Base-by-base conservation (phyloP, 1,140 invertebrate genomes). In the Drosophila fuyamai region DNA sequence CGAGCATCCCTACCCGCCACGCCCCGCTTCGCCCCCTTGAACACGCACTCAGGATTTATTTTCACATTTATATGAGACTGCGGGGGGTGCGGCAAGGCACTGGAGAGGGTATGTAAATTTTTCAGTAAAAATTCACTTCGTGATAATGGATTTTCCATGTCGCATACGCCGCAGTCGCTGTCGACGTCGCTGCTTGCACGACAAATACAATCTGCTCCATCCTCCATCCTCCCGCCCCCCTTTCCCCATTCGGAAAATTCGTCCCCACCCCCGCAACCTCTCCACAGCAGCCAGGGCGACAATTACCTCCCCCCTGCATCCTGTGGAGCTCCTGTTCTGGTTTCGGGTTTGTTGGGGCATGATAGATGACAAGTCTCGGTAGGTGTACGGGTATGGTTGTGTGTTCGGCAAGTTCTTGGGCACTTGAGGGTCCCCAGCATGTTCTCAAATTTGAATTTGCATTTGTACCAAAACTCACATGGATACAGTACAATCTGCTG, bases 141-240 rank as follows among this genome's bases (percentile, higher is more conserved):
- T 88, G 83, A 88, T 88, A 88, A 88, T 88, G 83, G 83, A 88
- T 88, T 88, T 88, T 88, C 83, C 83, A 88, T 88, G 83, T 88
- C 83, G 83, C 83, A 86, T 86, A 86, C 82, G 74, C 65, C 83
- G 71, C 79, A 72, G 82, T 76, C 57, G 79, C 65, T 38, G 78
- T 75, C 66, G 71, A 60, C 13, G 59, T 71, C 61, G 77, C 70
- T 44, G 75, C 44, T 65, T 35, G 46, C 32, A 54, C 78, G 60
- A 78, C 75, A 78, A 78, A 78, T 78, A 78, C 75, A 78, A 78
- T 78, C 75, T 78, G 75, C 75, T 70, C 72, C 55, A 76, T 57
- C 23, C 75, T 70, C 72, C 55, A 76, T 57, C 23, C 23, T 23
- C 23, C 23, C 47, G 10, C 47, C 65, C 47, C 61, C 9, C 40